These are phyloP conservation scores for zebrafish (Danio rerio) DNA, from an alignment of 2,113 vertebrate genomes.

Conservation along the genomic window GRCz12tu NC_133186.1:12444001-12444500, in stretches of 20 bases:
- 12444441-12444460: conserved; percentile 72
- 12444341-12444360: neutral
- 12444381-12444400: conserved; percentile 49
- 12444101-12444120: no score
- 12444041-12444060: no score
- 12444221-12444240: conserved; percentile 64
- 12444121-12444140: neutral
- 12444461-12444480: conserved; percentile 69
- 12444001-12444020: no score
- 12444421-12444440: conserved; percentile 73
- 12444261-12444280: conserved; percentile 60
- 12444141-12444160: conserved; percentile 11
- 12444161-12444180: conserved; percentile 65
- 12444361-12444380: neutral
- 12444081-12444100: no score
- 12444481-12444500: conserved; percentile 69
- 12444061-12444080: no score
- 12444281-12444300: conserved; percentile 69
- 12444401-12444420: conserved; percentile 67
- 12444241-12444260: conserved; percentile 57
- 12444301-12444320: conserved; percentile 56
- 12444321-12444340: neutral
- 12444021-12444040: no score
- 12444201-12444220: conserved; percentile 65
- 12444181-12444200: conserved; percentile 67